Base-by-base conservation (phyloP, 2,888 invertebrate genomes). In the Drosophila demipolita region DNA sequence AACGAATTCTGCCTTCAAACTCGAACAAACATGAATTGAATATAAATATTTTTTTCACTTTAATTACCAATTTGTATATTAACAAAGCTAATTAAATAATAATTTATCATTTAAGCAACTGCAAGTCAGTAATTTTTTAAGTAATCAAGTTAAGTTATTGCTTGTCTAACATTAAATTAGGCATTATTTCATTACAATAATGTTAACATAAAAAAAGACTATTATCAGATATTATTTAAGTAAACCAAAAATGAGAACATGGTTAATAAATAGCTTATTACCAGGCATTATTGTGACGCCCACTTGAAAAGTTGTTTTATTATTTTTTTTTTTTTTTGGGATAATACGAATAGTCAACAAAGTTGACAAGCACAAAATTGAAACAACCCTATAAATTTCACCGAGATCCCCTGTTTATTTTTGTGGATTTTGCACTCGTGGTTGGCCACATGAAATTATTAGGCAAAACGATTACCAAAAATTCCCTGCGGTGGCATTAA, bases 401-500 rank as follows among this genome's bases (percentile, higher is more conserved):
- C 0, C n/a, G 32, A 29, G 23, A 42, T 26, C 17, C 42, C 20
- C 17, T 17, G 17, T 6, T 42, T 26, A 29, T 57, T 20, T 8
- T 15, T 7, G 12, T 12, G 5, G 9, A 29, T 29, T 8, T 36
- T 17, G 12, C 57, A 38, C 36, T 36, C 4, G 35, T 36, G 53
- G 75, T 63, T 76, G 65, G 78, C 75, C 77, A 74, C 55, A 79
- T 78, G 52, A 89, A 75, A 89, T 85, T 84, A 85, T 85, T 85
- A 82, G 77, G 85, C 85, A 82, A 82, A 83, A 79, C 88, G 84
- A 82, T 84, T 86, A 87, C 79, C 55, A 53, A 76, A 80, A 90
- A 90, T 90, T 91, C 89, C 79, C 87, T 87, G 87, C 72, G 91
- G 91, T 80, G 89, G 80, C 89, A 89, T 89, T 87, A 89, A 89